phyloP scores from a whole-genome alignment of 2,113 vertebrate species.

The Struthidea cinerea region DNA sequence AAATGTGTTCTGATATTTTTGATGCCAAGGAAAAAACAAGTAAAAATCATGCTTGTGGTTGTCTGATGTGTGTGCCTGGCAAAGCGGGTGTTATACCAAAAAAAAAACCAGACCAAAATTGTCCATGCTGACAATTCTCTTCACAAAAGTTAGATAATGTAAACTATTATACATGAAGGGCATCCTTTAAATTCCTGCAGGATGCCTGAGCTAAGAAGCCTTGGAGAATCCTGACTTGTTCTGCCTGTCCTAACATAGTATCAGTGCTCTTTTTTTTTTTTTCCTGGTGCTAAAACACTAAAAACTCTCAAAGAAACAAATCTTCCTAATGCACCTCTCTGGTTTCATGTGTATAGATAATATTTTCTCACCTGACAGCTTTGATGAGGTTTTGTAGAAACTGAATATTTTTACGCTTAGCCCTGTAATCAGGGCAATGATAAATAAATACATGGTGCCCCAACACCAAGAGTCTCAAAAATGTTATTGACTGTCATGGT shows the following conservation, averaged over 20 bases:
- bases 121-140: background rate
- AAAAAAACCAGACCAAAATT: accelerated
- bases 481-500: background rate
- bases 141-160: background rate
- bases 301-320: background rate
- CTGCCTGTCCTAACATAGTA: background rate
- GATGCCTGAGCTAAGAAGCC: background rate
- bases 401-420: background rate
- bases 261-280: too few species aligned
- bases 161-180: background rate
- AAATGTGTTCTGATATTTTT: background rate
- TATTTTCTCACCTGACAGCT: background rate
- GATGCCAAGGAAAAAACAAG: background rate
- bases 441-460: background rate
- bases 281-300: background rate
- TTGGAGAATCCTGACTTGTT: background rate
- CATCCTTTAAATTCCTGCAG: background rate
- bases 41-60: background rate
- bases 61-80: background rate
- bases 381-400: background rate
- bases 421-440: background rate
- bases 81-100: background rate
- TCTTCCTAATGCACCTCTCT: background rate
- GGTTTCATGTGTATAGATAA: background rate
- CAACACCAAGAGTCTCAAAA: background rate